Percentiles rank a stretch among this genome's conserved stretches.
phyloP scores from a whole-genome alignment of 2,113 vertebrate genomes.

The Sigmodon hispidus region DNA sequence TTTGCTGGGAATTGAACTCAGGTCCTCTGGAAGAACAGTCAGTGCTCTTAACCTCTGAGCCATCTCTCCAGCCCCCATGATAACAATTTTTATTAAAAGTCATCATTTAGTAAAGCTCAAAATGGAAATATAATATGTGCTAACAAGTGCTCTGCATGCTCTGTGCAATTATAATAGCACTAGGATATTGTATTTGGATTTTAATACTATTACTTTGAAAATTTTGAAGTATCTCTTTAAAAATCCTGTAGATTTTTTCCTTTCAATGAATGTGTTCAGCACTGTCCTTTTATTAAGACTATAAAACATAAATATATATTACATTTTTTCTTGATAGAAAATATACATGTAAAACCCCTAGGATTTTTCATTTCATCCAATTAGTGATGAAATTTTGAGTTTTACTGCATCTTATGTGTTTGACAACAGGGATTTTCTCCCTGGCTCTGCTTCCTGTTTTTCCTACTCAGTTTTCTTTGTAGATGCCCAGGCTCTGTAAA shows the following conservation, averaged over 20 bases:
- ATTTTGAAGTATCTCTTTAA: not conserved
- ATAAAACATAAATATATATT: not conserved
- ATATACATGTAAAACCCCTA: not conserved
- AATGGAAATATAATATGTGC: not conserved
- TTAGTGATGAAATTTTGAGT: not conserved
- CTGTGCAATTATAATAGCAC: conserved; percentile 7
- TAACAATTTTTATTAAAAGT: conserved; percentile 26
- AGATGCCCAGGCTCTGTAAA: not conserved
- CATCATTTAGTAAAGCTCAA: not conserved
- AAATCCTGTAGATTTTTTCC: not conserved
- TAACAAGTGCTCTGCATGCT: conserved; percentile 21
- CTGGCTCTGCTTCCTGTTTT: not conserved
- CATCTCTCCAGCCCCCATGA: too few relatives aligned
- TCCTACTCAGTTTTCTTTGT: not conserved
- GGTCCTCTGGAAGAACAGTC: too few relatives aligned
- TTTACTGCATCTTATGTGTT: not conserved
- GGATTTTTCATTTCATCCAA: not conserved
- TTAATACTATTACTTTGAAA: not conserved
- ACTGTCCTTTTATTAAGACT: not conserved
- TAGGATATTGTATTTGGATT: not conserved
- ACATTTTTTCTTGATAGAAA: not conserved
- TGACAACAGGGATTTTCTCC: not conserved
- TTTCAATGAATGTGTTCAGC: not conserved
- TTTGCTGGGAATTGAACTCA: too few relatives aligned
- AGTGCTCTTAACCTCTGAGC: too few relatives aligned